Percentiles rank a stretch among this genome's conserved stretches.
phyloP scores from a whole-genome alignment of 1,140 invertebrate genomes.

The Physella acuta region DNA sequence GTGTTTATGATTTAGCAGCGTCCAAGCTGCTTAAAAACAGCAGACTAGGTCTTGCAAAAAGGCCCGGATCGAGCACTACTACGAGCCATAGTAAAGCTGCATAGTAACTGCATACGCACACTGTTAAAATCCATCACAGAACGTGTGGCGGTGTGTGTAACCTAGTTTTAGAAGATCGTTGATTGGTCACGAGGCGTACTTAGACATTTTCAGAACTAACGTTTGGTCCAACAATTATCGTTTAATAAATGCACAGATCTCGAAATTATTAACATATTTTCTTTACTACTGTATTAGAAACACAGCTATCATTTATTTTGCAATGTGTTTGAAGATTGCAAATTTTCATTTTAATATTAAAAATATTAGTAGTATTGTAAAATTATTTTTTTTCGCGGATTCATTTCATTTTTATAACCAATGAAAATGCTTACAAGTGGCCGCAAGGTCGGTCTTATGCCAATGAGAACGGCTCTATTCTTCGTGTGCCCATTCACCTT shows the following conservation, averaged over 20 bases:
- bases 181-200: slow-evolving; percentile 8
- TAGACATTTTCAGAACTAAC: not conserved
- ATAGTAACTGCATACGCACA: slow-evolving; percentile 41
- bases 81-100: slow-evolving; percentile 33
- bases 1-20: no score
- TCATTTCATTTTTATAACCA: slow-evolving; percentile 18
- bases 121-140: slow-evolving; percentile 15
- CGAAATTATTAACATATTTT: not conserved
- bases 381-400: slow-evolving; percentile 8
- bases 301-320: not conserved
- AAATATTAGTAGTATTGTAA: slow-evolving; percentile 22
- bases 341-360: slow-evolving; percentile 1
- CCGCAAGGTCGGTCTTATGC: slow-evolving; percentile 22
- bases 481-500: slow-evolving; percentile 50
- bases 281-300: slow-evolving; percentile 1
- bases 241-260: not conserved
- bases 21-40: no score
- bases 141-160: not conserved
- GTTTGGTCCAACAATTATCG: not conserved
- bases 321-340: not conserved
- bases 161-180: not conserved
- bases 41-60: no score
- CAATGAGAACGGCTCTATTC: slow-evolving; percentile 37
- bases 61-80: slow-evolving; percentile 30
- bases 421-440: slow-evolving; percentile 20